These are phyloP conservation scores for Penaeus monodon DNA, from an alignment of 2,888 invertebrate species.

Conservation along the genomic window DNA sequence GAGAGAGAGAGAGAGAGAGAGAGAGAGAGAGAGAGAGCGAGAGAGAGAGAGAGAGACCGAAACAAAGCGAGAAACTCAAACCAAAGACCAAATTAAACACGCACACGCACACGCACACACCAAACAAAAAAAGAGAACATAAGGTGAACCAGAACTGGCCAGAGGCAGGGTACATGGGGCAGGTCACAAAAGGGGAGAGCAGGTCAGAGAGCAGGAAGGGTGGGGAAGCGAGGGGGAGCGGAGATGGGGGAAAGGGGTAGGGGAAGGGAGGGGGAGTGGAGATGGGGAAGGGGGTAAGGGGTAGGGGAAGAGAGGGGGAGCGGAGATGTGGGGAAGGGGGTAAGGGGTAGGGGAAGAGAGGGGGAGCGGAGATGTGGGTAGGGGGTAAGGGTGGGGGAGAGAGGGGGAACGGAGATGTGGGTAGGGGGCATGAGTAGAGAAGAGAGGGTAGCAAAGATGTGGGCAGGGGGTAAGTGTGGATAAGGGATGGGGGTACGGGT, in stretches of 20 bases:
- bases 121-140: not conserved
- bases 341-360: too few species aligned
- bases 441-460: too few species aligned
- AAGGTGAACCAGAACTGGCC: not conserved
- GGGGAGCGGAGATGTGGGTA: too few species aligned
- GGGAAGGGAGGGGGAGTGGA: not conserved
- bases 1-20: conserved; percentile 6
- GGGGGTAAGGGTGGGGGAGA: too few species aligned
- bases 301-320: not conserved
- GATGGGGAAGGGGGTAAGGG: not conserved
- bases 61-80: not conserved
- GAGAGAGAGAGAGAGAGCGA: not conserved
- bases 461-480: not conserved
- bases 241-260: not conserved
- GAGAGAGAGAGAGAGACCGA: not conserved
- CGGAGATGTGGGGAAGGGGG: too few species aligned
- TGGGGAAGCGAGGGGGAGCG: not conserved
- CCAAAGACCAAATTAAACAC: not conserved
- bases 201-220: not conserved
- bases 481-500: too few species aligned
- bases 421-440: too few species aligned
- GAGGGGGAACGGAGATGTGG: too few species aligned
- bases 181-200: not conserved
- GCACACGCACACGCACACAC: not conserved
- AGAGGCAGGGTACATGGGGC: not conserved